Conservation (phyloP, 92 coral and sea anemone genomes). For the Montipora capitata region DNA sequence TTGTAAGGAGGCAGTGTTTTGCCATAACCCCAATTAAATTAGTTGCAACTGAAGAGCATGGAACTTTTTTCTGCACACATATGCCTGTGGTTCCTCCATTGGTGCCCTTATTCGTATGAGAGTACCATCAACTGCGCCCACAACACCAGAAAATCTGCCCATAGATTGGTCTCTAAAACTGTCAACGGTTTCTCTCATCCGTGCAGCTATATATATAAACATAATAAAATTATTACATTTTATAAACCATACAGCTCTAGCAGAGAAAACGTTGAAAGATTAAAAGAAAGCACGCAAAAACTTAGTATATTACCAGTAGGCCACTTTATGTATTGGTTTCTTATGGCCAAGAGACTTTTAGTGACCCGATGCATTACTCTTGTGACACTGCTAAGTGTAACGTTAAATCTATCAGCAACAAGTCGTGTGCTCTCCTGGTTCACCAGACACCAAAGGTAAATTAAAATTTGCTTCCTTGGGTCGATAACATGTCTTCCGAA, state of each 20-base stretch:
- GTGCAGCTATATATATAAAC: background rate
- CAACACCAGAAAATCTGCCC: slow-evolving; percentile 16
- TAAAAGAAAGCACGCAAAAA: too few relatives aligned
- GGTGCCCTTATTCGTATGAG: slow-evolving; percentile 10
- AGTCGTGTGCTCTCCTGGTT: too few relatives aligned
- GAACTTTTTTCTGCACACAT: slow-evolving; percentile 13
- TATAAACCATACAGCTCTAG: background rate
- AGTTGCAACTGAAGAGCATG: background rate
- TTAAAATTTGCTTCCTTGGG: too few relatives aligned
- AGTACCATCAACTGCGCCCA: slow-evolving; percentile 18
- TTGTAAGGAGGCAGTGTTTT: background rate
- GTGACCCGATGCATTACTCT: too few relatives aligned
- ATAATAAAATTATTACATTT: background rate
- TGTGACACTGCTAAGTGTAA: too few relatives aligned
- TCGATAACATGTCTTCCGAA: too few relatives aligned
- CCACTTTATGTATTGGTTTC: slow-evolving; percentile 12
- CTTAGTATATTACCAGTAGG: slow-evolving; percentile 36
- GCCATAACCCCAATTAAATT: background rate
- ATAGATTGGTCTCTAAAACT: slow-evolving; percentile 24
- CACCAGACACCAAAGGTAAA: too few relatives aligned
- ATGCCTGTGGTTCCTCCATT: slow-evolving; percentile 11
- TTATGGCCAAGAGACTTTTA: too few relatives aligned
- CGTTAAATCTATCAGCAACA: too few relatives aligned
- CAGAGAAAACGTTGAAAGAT: too few relatives aligned
- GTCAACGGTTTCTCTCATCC: slow-evolving; percentile 18